A percentile compares a stretch with the other conserved stretches of the same genome.
Conservation (phyloP, 2,888 invertebrate species). For the Hydrotaea diabolus region DNA sequence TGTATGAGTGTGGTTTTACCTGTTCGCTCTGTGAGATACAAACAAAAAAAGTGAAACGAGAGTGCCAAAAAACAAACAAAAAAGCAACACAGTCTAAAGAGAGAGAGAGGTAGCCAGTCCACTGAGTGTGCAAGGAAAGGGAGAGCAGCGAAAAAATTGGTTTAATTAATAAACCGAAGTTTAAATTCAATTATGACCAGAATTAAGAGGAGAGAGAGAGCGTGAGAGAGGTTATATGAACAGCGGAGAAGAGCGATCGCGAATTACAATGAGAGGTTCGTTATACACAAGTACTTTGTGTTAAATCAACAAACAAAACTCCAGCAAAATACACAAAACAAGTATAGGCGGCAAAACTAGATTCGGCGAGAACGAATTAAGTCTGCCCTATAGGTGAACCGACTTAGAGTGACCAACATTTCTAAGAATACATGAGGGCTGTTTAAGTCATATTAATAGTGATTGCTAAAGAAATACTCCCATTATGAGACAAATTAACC, state of each 20-base stretch:
- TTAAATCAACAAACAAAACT: conserved; percentile 21
- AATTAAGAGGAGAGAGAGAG: conserved; percentile 9
- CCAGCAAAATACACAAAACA: conserved; percentile 6
- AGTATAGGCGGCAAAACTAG: background rate
- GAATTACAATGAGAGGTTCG: conserved; percentile 5
- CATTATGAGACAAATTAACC: too few species aligned
- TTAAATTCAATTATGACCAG: conserved; percentile 29
- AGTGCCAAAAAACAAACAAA: background rate
- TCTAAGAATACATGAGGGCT: too few species aligned
- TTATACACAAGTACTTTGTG: background rate
- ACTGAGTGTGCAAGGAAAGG: too few species aligned
- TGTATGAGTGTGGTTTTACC: conserved; percentile 67
- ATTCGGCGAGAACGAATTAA: background rate
- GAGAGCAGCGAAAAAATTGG: background rate
- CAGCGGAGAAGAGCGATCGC: background rate
- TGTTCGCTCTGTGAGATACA: conserved; percentile 54
- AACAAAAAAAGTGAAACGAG: conserved; percentile 27
- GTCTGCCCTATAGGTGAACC: too few species aligned
- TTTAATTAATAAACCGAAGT: conserved; percentile 27
- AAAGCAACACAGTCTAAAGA: background rate
- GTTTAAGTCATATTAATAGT: too few species aligned
- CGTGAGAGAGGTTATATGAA: background rate
- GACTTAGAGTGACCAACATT: too few species aligned
- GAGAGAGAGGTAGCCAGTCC: background rate
- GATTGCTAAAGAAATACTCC: too few species aligned